These are phyloP conservation scores for Larimichthys polyactis DNA, from an alignment of 2,113 vertebrate species.

Conservation along the genomic window DNA sequence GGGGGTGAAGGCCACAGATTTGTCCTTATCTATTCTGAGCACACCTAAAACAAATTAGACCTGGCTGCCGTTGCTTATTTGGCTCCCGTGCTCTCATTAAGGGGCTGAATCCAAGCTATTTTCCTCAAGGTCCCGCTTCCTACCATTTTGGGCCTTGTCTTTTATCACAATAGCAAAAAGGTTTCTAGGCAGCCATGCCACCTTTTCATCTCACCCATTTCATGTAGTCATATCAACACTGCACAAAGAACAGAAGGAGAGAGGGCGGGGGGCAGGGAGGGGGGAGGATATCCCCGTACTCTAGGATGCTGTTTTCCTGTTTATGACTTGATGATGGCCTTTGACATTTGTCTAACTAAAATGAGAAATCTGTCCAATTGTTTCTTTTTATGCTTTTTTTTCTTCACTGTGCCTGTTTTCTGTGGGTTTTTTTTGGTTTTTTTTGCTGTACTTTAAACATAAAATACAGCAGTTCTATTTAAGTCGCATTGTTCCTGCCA, in stretches of 20 bases:
- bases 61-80: slow-evolving; percentile 79
- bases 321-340: slow-evolving; percentile 62
- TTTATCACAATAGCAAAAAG: slow-evolving; percentile 77
- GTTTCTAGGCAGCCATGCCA: slow-evolving; percentile 69
- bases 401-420: background rate
- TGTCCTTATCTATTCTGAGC: slow-evolving; percentile 87
- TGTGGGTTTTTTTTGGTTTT: background rate
- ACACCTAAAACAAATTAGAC: slow-evolving; percentile 88
- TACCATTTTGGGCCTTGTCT: slow-evolving; percentile 72
- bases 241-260: slow-evolving; percentile 66
- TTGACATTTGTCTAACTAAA: slow-evolving; percentile 73
- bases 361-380: slow-evolving; percentile 50
- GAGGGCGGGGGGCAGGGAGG: background rate
- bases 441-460: slow-evolving; percentile 1
- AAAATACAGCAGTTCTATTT: slow-evolving; percentile 1
- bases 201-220: slow-evolving; percentile 79
- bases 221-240: slow-evolving; percentile 70
- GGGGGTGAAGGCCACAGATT: slow-evolving; percentile 82
- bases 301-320: slow-evolving; percentile 43
- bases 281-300: slow-evolving; percentile 16
- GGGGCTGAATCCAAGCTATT: slow-evolving; percentile 75
- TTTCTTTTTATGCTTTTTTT: slow-evolving; percentile 37
- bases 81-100: slow-evolving; percentile 82
- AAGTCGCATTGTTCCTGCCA: slow-evolving; percentile 1
- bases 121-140: slow-evolving; percentile 82